These are phyloP conservation scores for Galeruca laticollis DNA, from an alignment of 2,888 invertebrate species.

Conservation along the genomic window DNA sequence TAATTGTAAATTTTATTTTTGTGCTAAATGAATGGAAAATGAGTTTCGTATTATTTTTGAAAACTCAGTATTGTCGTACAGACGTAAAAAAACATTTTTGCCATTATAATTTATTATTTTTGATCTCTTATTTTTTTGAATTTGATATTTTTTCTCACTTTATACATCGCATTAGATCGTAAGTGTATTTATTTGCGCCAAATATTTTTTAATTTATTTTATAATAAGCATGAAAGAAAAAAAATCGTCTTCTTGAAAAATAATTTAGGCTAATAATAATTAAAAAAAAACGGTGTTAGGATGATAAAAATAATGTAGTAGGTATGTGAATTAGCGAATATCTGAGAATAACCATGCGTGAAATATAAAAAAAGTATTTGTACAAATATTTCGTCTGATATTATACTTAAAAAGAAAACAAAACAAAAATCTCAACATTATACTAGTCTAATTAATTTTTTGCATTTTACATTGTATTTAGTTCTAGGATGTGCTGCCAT, in stretches of 20 bases:
- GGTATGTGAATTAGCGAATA: constrained; percentile 41
- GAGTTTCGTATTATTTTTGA: constrained; percentile 12
- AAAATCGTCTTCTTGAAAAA: constrained; percentile 45
- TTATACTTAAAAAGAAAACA: constrained; percentile 41
- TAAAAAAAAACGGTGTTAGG: constrained; percentile 42
- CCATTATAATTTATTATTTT: constrained; percentile 37
- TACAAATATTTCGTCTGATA: constrained; percentile 51
- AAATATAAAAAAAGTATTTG: constrained; percentile 38
- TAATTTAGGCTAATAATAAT: constrained; percentile 25
- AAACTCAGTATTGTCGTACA: constrained; percentile 20
- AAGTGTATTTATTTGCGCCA: constrained; percentile 33
- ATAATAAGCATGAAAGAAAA: constrained; percentile 5
- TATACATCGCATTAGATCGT: constrained; percentile 29
- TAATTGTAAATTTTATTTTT: background rate
- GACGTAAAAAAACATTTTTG: constrained; percentile 34
- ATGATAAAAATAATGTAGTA: constrained; percentile 42
- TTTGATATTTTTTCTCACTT: constrained; percentile 28
- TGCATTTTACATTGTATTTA: constrained; percentile 45
- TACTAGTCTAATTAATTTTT: constrained; percentile 56
- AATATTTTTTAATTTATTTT: constrained; percentile 30
- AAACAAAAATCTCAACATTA: constrained; percentile 53
- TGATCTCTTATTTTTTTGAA: constrained; percentile 34
- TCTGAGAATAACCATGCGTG: constrained; percentile 28
- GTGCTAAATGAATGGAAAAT: background rate
- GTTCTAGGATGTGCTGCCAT: constrained; percentile 54